phyloP scores from a whole-genome alignment of 1,140 invertebrate genomes.

The Globodera rostochiensis region DNA sequence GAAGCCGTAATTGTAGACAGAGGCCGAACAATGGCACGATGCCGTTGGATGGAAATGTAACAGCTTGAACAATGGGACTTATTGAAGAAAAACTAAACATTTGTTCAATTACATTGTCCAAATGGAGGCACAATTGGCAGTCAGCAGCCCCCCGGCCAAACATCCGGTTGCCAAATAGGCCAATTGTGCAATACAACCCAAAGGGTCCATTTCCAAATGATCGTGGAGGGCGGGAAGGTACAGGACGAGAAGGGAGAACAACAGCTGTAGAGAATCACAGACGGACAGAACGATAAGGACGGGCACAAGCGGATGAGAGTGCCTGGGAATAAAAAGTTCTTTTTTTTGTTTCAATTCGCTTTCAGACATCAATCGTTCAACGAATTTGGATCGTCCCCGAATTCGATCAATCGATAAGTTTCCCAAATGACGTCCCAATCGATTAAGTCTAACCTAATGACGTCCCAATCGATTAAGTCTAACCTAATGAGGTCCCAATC shows the following conservation, averaged over 20 bases:
- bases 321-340: constrained; percentile 27
- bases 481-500: too few species aligned
- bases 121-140: constrained; percentile 61
- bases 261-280: constrained; percentile 58
- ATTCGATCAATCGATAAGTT: too few species aligned
- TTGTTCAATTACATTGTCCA: constrained; percentile 53
- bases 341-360: too few species aligned
- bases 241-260: constrained; percentile 60
- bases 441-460: too few species aligned
- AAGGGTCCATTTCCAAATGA: constrained; percentile 50
- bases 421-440: too few species aligned
- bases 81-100: background rate
- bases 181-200: constrained; percentile 52
- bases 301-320: constrained; percentile 58
- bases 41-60: constrained; percentile 61
- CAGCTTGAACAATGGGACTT: constrained; percentile 16
- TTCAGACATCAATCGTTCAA: background rate
- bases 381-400: too few species aligned
- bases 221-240: constrained; percentile 62
- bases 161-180: constrained; percentile 60
- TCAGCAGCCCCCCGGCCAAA: constrained; percentile 59
- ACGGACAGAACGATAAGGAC: constrained; percentile 58
- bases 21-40: constrained; percentile 56
- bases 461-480: too few species aligned
- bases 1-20: constrained; percentile 48